Percentiles rank a stretch among this genome's conserved stretches.
Conservation (phyloP, 2,113 vertebrate genomes). For the Willisornis vidua region DNA sequence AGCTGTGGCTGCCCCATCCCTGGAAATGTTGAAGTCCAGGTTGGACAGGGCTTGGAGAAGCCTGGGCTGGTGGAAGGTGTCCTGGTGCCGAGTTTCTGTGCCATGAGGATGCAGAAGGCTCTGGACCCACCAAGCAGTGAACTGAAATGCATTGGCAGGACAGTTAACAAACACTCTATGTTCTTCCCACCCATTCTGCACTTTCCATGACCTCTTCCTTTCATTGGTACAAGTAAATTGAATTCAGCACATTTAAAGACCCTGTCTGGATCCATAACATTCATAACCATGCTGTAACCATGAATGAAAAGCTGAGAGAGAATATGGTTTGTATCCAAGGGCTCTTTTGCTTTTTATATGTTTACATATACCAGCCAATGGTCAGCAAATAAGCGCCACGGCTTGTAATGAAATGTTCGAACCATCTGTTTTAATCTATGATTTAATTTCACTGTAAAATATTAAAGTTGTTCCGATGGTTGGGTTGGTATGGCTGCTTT, state of each 20-base stretch:
- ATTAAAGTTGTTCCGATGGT: conserved; percentile 46
- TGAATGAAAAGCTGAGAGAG: conserved; percentile 41
- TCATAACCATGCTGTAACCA: conserved; percentile 53
- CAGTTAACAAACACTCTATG: neutral
- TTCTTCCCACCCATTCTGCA: conserved; percentile 31
- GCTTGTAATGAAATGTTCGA: conserved; percentile 52
- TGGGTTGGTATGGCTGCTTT: neutral
- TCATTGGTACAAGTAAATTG: conserved; percentile 39
- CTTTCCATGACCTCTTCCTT: conserved; percentile 36
- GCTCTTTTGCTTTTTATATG: conserved; percentile 65
- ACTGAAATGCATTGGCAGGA: neutral
- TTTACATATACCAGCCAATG: conserved; percentile 60
- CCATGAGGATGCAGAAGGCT: neutral
- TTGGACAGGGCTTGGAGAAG: neutral
- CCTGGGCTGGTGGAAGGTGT: neutral
- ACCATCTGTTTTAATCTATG: conserved; percentile 61
- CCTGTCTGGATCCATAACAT: conserved; percentile 60
- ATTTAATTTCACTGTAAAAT: conserved; percentile 58
- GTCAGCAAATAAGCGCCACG: conserved; percentile 36
- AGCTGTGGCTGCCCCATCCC: neutral
- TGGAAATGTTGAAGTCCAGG: neutral
- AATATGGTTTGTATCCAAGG: conserved; percentile 44
- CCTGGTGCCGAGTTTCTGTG: neutral
- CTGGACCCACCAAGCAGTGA: neutral
- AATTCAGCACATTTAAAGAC: conserved; percentile 63